These are phyloP conservation scores for Oxycera nigricornis DNA, from an alignment of 2,888 invertebrate genomes.

Conservation along the genomic window DNA sequence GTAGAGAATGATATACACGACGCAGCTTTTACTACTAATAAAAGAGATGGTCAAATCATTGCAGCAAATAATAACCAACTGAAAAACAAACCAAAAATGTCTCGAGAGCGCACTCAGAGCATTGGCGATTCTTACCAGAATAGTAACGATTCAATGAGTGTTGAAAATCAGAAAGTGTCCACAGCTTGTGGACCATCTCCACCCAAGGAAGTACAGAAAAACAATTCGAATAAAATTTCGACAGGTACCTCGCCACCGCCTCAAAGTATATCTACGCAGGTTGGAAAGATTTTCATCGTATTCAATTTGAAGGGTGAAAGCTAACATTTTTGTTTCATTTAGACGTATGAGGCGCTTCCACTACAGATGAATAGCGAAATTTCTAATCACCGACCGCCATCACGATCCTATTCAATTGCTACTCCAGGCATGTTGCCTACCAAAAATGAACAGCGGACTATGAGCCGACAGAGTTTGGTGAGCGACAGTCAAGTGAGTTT, in stretches of 20 bases:
- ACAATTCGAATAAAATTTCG: conserved; percentile 60
- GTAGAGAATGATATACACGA: conserved; percentile 61
- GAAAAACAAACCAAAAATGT: background rate
- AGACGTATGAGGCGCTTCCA: conserved; percentile 64
- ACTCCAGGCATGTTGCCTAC: conserved; percentile 55
- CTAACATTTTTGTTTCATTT: background rate
- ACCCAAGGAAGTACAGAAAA: conserved; percentile 62
- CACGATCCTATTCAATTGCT: conserved; percentile 56
- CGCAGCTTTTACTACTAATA: conserved; percentile 50
- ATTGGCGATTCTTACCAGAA: background rate
- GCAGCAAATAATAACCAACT: background rate
- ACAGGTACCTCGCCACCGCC: conserved; percentile 87
- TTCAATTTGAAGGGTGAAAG: background rate
- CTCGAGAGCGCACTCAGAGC: background rate
- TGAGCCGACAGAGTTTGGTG: conserved; percentile 71
- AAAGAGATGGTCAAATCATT: conserved; percentile 29
- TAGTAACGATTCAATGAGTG: background rate
- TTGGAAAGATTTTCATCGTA: conserved; percentile 56
- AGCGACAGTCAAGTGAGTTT: conserved; percentile 70
- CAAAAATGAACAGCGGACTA: conserved; percentile 65
- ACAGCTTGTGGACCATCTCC: conserved; percentile 72
- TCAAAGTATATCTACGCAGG: conserved; percentile 87
- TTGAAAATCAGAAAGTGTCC: conserved; percentile 60
- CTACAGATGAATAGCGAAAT: conserved; percentile 37
- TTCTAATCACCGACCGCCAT: conserved; percentile 35